Conservation (phyloP, 2,113 vertebrate genomes). For the Mixornis gularis region DNA sequence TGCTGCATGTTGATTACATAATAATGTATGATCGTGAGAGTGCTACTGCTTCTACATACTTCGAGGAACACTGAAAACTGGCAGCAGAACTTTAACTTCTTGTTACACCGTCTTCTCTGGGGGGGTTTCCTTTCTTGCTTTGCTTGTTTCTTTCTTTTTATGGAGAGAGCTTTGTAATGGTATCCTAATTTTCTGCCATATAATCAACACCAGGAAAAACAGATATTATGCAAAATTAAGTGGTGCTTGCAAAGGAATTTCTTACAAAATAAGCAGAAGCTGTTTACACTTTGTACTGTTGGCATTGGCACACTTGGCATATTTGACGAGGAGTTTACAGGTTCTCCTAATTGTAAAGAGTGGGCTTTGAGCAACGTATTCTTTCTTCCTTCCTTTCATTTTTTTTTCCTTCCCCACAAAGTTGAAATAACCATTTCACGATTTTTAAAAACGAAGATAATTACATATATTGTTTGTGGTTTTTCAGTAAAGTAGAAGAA, state of each 20-base stretch:
- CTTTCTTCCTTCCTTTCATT: not conserved
- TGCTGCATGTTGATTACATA: not conserved
- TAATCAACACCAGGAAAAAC: not conserved
- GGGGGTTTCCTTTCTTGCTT: accelerated
- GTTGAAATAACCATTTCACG: accelerated
- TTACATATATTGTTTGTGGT: not conserved
- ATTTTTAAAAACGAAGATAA: not conserved
- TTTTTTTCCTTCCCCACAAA: too few relatives aligned
- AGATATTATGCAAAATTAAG: not conserved
- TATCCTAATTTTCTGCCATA: not conserved
- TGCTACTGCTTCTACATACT: not conserved
- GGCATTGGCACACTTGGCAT: accelerated
- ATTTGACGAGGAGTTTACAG: not conserved
- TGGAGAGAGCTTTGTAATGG: not conserved
- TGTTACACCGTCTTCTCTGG: accelerated
- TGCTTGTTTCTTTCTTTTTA: not conserved
- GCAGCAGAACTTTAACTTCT: not conserved
- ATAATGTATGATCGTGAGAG: not conserved
- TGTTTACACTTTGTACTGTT: not conserved
- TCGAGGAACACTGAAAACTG: not conserved
- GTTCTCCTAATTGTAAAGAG: not conserved
- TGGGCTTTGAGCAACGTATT: not conserved
- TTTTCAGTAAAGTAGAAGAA: not conserved
- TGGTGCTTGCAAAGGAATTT: not conserved
- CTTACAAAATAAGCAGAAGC: not conserved